Conservation (phyloP, 2,888 invertebrate genomes). For the Pollenia amentaria region DNA sequence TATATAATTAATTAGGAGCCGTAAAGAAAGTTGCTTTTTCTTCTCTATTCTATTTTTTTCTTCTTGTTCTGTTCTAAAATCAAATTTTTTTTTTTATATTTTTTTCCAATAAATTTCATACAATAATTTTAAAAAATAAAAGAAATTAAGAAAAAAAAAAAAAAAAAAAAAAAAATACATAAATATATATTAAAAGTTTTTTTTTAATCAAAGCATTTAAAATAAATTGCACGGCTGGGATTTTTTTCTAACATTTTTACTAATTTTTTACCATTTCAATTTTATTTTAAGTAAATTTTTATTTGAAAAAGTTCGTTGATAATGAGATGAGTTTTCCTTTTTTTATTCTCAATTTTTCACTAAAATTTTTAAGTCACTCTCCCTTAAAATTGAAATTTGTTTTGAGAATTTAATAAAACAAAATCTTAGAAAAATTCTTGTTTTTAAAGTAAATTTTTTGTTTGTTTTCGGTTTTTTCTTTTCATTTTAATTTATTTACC, state of each 20-base stretch:
- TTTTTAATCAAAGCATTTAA: too few species aligned
- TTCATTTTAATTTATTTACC: constrained; percentile 7
- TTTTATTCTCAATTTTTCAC: constrained; percentile 35
- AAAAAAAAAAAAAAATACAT: constrained; percentile 1
- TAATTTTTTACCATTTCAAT: constrained; percentile 26
- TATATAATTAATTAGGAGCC: constrained; percentile 38
- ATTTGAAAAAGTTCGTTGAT: constrained; percentile 69
- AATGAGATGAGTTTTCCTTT: constrained; percentile 3
- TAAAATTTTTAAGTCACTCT: constrained; percentile 65
- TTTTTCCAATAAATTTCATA: not conserved
- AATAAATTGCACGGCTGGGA: constrained; percentile 48
- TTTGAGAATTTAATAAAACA: constrained; percentile 1
- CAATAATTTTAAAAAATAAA: not conserved
- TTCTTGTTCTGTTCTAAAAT: too few species aligned
- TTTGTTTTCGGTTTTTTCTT: constrained; percentile 14
- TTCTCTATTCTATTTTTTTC: not conserved
- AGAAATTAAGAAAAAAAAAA: not conserved
- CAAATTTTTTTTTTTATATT: not conserved
- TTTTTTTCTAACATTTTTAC: not conserved
- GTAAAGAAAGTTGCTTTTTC: constrained; percentile 44
- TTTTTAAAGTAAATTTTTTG: constrained; percentile 28
- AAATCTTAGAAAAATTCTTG: constrained; percentile 33
- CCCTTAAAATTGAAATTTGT: constrained; percentile 50
- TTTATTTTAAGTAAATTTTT: constrained; percentile 44
- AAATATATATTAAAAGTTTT: constrained; percentile 25